These are phyloP conservation scores for Epinephelus fuscoguttatus DNA, from an alignment of 2,113 vertebrate species.

Conservation along the genomic window DNA sequence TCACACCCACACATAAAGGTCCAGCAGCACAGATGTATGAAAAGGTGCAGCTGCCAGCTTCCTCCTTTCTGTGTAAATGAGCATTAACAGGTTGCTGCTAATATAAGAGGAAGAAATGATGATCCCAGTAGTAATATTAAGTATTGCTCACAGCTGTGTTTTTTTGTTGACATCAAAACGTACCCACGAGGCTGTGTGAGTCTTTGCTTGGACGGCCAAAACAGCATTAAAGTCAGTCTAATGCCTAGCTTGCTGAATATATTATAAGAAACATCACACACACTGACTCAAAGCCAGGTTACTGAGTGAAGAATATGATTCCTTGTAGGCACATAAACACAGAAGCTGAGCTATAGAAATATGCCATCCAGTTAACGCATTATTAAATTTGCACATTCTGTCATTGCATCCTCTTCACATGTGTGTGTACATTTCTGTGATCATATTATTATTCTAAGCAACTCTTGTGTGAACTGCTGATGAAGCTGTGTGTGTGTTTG, in stretches of 20 bases:
- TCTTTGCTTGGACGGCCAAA: constrained; percentile 33
- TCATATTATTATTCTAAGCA: constrained; percentile 34
- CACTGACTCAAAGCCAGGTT: constrained; percentile 13
- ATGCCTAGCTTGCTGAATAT: neutral
- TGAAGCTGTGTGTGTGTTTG: constrained; percentile 42
- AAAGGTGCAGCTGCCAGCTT: constrained; percentile 17
- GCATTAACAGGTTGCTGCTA: constrained; percentile 3
- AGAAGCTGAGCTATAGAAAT: constrained; percentile 4
- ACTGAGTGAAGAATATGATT: neutral
- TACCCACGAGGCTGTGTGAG: neutral
- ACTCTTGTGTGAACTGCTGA: constrained; percentile 60
- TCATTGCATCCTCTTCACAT: neutral
- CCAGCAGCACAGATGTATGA: constrained; percentile 7
- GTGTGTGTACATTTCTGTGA: constrained; percentile 14
- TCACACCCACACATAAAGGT: constrained; percentile 24
- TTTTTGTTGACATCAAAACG: constrained; percentile 29
- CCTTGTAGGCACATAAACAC: constrained; percentile 2
- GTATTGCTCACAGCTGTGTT: constrained; percentile 20
- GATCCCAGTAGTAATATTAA: constrained; percentile 40
- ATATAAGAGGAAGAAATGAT: constrained; percentile 14
- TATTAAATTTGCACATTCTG: constrained; percentile 29
- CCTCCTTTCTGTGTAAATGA: neutral
- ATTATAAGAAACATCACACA: constrained; percentile 11
- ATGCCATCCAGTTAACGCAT: constrained; percentile 27
- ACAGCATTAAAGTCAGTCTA: constrained; percentile 19